These are phyloP conservation scores for Heterocephalus glaber DNA, from an alignment of 2,113 vertebrate genomes.

Conservation along the genomic window DNA sequence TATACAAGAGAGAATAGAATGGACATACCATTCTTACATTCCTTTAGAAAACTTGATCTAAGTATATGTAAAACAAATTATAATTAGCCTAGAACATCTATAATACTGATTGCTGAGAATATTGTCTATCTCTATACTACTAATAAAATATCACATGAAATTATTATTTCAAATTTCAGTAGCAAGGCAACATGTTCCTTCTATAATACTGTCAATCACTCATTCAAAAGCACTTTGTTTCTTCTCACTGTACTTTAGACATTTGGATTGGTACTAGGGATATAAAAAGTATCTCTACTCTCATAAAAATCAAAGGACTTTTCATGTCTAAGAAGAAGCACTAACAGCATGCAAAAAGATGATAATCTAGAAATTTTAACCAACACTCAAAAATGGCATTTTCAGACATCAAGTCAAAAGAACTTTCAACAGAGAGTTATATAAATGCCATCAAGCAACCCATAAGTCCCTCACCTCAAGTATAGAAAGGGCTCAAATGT, in stretches of 20 bases:
- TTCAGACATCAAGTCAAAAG: constrained; percentile 1
- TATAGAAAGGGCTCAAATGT: background rate
- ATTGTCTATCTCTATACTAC: background rate
- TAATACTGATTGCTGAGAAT: background rate
- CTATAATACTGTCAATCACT: background rate
- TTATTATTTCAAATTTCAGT: constrained; percentile 19
- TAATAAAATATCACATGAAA: background rate
- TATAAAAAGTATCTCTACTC: background rate
- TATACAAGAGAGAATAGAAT: background rate
- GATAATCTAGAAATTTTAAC: background rate
- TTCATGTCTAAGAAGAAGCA: background rate
- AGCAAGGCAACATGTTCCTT: background rate
- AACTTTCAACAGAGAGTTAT: background rate
- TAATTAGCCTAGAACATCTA: background rate
- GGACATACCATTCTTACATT: background rate
- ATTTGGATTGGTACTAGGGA: background rate
- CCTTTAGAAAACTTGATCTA: background rate
- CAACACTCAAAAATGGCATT: background rate
- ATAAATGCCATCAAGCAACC: background rate
- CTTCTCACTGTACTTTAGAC: background rate
- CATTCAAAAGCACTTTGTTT: background rate
- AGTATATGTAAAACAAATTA: background rate
- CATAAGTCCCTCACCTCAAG: background rate
- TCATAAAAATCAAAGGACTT: background rate
- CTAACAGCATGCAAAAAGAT: background rate